Base-by-base conservation (phyloP, 1,140 invertebrate species). In the Sesamia nonagrioides region DNA sequence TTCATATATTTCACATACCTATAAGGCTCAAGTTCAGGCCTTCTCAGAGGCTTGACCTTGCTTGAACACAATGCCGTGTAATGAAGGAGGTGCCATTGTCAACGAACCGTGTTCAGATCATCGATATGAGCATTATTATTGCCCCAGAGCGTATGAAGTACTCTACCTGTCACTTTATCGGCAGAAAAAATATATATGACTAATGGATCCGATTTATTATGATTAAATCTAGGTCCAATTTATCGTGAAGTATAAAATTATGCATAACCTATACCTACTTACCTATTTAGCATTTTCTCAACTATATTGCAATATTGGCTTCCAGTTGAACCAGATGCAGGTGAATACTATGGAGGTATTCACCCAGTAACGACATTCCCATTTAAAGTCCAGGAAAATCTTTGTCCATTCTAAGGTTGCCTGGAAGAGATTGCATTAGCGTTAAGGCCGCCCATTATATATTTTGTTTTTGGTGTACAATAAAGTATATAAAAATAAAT, bases 51-150 rank as follows among this genome's bases (percentile, higher is more conserved):
- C 17, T 50, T 77, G 79, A 72, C 68, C 79, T 63, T 80, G 74
- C 37, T 21, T 40, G 18, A 18, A 54, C 58, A 72, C 73, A 76
- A 77, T 81, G 69, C 45, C 60, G 15, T 17, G 79, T 77, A 77
- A 73, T 73, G 74, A 77, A 73, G 60, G 58, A 35, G 58, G 73
- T 63, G 45, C 79, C 45, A 80, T 80, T 77, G 79, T 80, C 66
- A 80, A 42, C 63, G 63, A 60, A 45, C 52, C 40, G 37, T 73
- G 35, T 33, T 80, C 60, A 45, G 68, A 77, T 81, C 79, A 66
- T 45, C 66, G 68, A 60, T 77, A 66, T 63, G 37, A 69, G 40
- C 71, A 78, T 50, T 50, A 50, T 50, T 50, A 50, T 79, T 66
- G 40, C 35, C 18, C 66, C 17, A 71, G 78, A 71, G 35, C 52